phyloP scores from a whole-genome alignment of 53 echinoderm and acorn worm species.

The Pentamera pediparva region DNA sequence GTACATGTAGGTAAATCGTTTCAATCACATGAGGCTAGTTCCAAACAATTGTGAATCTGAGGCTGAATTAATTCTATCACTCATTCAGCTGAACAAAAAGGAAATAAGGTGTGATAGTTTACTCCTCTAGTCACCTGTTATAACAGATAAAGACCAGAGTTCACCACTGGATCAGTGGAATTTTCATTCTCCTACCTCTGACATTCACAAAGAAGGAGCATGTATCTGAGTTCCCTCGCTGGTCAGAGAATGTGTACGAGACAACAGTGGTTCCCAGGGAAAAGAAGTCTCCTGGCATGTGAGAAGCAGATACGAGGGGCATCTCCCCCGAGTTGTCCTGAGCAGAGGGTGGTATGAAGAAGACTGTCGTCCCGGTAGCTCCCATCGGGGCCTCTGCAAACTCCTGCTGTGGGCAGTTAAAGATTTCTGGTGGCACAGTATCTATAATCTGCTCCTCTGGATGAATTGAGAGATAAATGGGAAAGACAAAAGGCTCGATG shows the following conservation, averaged over 20 bases:
- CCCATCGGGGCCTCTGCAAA: neutral
- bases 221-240: neutral
- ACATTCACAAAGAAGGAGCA: slow-evolving; percentile 13
- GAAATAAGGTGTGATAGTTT: too few species aligned
- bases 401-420: neutral
- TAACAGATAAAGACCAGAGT: too few species aligned
- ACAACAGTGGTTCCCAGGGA: slow-evolving; percentile 14
- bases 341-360: slow-evolving; percentile 1
- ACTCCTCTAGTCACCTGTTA: too few species aligned
- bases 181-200: neutral
- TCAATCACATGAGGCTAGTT: too few species aligned
- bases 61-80: too few species aligned
- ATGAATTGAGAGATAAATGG: neutral
- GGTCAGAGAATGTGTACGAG: slow-evolving; percentile 19
- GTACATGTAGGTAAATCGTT: too few species aligned
- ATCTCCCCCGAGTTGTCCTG: neutral
- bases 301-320: neutral
- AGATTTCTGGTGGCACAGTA: neutral
- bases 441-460: neutral
- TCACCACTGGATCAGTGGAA: too few species aligned
- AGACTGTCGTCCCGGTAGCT: neutral
- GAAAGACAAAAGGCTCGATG: neutral
- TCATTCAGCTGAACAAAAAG: too few species aligned
- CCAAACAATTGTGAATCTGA: too few species aligned
- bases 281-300: slow-evolving; percentile 25